Evolutionary conservation across 2,888 invertebrate genomes (phyloP), one percentile per base, ranked within the genome.

Genomic region (Trimorus sp.): DNA sequence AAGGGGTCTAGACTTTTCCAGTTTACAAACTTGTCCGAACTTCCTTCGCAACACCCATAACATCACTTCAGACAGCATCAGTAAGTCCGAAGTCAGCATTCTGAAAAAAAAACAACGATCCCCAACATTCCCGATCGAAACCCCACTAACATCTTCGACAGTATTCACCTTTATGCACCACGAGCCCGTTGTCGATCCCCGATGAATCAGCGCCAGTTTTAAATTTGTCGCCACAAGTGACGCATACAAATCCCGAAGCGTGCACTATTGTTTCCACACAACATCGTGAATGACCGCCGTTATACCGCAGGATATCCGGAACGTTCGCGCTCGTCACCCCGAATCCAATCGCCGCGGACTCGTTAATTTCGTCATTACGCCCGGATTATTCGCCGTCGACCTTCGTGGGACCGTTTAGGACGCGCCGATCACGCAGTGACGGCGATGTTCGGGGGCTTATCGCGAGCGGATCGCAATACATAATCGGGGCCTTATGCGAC

Each of bases 401-500:
- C 70, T 83, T 82, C 82, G 74, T 76, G 62, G 56, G 69, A 63
- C 71, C 75, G 70, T 80, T 84, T 84, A 75, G 82, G 69, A 84
- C 79, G 84, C 71, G 54, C 53, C 26, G 26, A 79, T 82, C 83
- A 75, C 83, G 79, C 58, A 81, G 54, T 74, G 76, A 73, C 58
- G 79, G 60, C 77, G 63, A 73, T 68, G 81, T 77, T 60, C 69
- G 54, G 53, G 49, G 62, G 74, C 53, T 82, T 82, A 84, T 84
- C 84, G 77, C 79, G 77, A 84, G 82, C 78, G 51, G 82, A 84
- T 84, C 82, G 77, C 79, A 82, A 84, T 84, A 84, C 82, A 62
- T 78, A 84, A 84, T 80, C 80, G 71, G 54, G 51, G 75, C 48
- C 78, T 82, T 73, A 70, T 75, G 75, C 68, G 59, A 74, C 36